These are phyloP conservation scores for Limnephilus rhombicus DNA, from an alignment of 2,888 invertebrate genomes.

Conservation along the genomic window DNA sequence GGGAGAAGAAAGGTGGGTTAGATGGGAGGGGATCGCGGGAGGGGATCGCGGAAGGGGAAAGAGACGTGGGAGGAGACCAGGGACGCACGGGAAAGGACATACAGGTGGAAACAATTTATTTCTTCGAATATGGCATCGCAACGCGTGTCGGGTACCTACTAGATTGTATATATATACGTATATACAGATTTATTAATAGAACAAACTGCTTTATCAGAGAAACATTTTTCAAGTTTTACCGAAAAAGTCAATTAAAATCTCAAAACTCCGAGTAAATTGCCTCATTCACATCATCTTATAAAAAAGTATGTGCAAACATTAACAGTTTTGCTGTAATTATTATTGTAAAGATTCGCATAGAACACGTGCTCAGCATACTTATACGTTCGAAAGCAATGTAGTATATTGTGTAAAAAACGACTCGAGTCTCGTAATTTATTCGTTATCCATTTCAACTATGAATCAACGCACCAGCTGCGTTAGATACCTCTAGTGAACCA, in stretches of 20 bases:
- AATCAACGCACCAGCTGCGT: not conserved
- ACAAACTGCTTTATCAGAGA: not conserved
- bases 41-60: too few species aligned
- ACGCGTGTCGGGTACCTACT: too few species aligned
- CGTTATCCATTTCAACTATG: not conserved
- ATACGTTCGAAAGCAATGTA: not conserved
- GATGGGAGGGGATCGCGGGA: too few species aligned
- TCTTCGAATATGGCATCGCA: too few species aligned
- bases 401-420: not conserved
- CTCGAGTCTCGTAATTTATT: not conserved
- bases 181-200: not conserved
- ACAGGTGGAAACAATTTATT: too few species aligned
- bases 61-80: too few species aligned
- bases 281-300: not conserved
- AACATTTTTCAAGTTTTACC: too few species aligned
- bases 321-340: not conserved
- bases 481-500: not conserved
- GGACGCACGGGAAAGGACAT: too few species aligned
- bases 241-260: not conserved
- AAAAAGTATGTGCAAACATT: not conserved
- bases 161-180: too few species aligned
- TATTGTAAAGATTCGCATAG: not conserved
- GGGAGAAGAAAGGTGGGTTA: too few species aligned
- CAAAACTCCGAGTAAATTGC: not conserved
- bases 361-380: not conserved